phyloP scores from a whole-genome alignment of 2,797 vertebrate species.

The Chloroceryle inda region DNA sequence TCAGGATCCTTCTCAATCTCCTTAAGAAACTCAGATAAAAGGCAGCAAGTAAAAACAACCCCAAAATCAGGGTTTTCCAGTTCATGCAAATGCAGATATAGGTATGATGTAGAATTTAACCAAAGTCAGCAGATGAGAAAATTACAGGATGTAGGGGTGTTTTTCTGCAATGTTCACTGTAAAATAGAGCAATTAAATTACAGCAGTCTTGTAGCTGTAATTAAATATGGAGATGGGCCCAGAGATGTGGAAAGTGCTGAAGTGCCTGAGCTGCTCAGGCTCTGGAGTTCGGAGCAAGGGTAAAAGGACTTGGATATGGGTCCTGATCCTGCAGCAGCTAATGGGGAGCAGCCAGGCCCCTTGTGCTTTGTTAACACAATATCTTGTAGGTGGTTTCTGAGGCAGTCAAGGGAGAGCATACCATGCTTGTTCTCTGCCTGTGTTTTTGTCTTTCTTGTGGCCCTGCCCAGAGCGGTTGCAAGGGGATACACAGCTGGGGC shows the following conservation, averaged over 20 bases:
- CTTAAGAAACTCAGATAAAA: neutral
- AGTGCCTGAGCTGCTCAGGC: neutral
- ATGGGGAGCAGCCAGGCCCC: neutral
- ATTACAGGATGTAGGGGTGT: neutral
- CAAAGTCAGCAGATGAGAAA: constrained; percentile 53
- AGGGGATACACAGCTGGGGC: neutral
- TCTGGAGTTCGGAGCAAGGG: neutral
- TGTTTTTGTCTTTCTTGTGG: neutral
- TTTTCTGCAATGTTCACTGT: constrained; percentile 22
- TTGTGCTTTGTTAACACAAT: neutral
- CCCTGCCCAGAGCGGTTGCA: neutral
- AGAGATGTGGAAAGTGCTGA: neutral
- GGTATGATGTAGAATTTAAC: neutral
- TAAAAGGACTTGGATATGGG: neutral
- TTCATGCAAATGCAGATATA: neutral
- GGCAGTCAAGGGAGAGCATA: neutral
- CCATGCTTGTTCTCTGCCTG: neutral
- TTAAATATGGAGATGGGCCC: constrained; percentile 14
- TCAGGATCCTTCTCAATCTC: neutral
- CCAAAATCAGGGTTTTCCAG: constrained; percentile 6
- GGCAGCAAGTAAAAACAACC: neutral
- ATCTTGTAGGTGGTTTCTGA: neutral
- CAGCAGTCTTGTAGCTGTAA: constrained; percentile 26
- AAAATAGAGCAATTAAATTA: constrained; percentile 62
- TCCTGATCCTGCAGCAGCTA: neutral